These are phyloP conservation scores for Tapera naevia DNA, from an alignment of 2,797 vertebrate genomes.

Conservation along the genomic window DNA sequence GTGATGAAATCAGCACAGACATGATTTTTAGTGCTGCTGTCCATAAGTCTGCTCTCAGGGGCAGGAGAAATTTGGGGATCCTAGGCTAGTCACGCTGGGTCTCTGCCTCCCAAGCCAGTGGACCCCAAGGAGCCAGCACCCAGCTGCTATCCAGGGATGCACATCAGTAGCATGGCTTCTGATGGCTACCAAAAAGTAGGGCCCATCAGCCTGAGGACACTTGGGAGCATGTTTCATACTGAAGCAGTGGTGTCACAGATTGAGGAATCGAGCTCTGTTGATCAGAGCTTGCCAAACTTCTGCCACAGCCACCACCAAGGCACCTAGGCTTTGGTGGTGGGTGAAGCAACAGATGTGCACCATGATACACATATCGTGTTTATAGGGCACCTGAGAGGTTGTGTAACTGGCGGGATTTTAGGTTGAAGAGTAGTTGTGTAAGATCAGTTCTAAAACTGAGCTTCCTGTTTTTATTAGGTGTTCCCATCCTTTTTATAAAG, in stretches of 20 bases:
- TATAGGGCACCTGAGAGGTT: not conserved
- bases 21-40: not conserved
- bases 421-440: not conserved
- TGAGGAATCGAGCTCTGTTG: too few relatives aligned
- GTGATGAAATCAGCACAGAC: not conserved
- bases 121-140: not conserved
- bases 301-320: not conserved
- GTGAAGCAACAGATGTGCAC: not conserved
- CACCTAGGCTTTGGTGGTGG: not conserved
- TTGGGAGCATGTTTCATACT: not conserved
- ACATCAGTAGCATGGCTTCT: not conserved
- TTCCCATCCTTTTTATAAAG: not conserved
- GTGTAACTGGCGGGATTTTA: not conserved
- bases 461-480: not conserved
- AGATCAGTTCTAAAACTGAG: not conserved
- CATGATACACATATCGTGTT: accelerated
- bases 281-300: too few relatives aligned
- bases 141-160: not conserved
- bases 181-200: not conserved
- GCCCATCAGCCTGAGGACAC: not conserved
- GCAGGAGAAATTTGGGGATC: not conserved
- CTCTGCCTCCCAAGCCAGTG: accelerated
- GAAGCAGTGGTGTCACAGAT: not conserved
- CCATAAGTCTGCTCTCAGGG: not conserved
- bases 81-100: not conserved